A percentile compares a stretch with the other conserved stretches of the same genome.
These are phyloP conservation scores for Propithecus coquereli DNA, from an alignment of 2,113 vertebrate species.

Conservation along the genomic window DNA sequence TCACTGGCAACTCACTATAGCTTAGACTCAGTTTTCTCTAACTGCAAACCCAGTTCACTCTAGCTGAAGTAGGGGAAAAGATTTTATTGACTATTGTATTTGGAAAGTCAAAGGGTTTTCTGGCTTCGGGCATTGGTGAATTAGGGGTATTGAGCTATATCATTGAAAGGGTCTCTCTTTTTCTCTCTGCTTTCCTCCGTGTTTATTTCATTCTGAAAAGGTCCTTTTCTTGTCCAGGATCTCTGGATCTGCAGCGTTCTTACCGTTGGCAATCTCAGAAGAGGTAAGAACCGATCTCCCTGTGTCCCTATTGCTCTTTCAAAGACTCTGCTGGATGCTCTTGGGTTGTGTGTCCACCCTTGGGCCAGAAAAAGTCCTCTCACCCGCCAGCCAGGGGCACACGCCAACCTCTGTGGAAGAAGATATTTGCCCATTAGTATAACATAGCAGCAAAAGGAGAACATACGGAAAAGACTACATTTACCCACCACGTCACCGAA, in stretches of 20 bases:
- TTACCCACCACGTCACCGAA: too few species aligned
- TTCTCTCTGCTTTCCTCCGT: neutral
- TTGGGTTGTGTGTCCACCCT: neutral
- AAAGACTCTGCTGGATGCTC: neutral
- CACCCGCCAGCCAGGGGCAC: fast-evolving
- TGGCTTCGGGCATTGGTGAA: neutral
- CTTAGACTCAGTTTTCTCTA: neutral
- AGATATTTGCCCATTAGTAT: neutral
- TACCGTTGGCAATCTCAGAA: neutral
- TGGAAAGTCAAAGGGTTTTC: neutral
- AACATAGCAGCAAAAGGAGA: neutral
- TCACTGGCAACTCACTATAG: neutral
- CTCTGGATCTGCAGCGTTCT: neutral
- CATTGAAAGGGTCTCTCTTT: neutral
- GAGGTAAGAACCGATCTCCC: neutral
- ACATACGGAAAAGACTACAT: too few species aligned
- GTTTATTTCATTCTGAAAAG: neutral
- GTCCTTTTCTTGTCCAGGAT: neutral
- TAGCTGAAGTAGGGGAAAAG: neutral
- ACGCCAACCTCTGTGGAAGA: neutral
- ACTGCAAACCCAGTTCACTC: neutral
- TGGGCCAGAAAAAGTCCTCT: neutral
- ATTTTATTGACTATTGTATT: neutral
- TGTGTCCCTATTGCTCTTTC: neutral
- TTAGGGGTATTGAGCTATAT: neutral